Evolutionary conservation across 2,797 vertebrate species (phyloP).

Genomic region (Mastacembelus armatus): DNA sequence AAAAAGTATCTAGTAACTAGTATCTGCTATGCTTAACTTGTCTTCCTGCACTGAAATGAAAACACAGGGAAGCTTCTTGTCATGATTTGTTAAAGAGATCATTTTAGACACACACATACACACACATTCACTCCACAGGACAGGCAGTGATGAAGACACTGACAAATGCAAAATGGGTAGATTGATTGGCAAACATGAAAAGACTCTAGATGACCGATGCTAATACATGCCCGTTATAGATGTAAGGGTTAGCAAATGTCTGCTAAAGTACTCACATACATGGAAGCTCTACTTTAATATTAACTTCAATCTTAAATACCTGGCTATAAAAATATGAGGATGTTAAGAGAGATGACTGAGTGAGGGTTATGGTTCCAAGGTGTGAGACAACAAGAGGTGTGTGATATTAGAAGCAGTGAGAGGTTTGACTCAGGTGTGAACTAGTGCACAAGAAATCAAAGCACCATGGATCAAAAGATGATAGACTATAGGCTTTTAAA

Average conservation of each 20-base stretch:
- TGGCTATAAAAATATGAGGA: background rate
- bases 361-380: too few species aligned
- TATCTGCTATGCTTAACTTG: conserved; percentile 47
- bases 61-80: conserved; percentile 37
- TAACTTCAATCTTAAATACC: conserved; percentile 16
- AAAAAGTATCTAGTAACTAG: background rate
- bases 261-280: background rate
- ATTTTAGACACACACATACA: conserved; percentile 24
- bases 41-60: conserved; percentile 15
- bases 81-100: conserved; percentile 34
- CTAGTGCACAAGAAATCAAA: conserved; percentile 7
- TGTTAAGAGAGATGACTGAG: background rate
- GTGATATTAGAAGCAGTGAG: background rate
- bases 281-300: background rate
- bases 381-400: too few species aligned
- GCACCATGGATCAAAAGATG: conserved; percentile 18
- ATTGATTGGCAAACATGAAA: conserved; percentile 16
- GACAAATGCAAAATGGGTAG: background rate
- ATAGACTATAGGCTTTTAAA: conserved; percentile 20
- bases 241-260: conserved; percentile 1
- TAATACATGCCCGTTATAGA: background rate
- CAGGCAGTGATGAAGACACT: conserved; percentile 1
- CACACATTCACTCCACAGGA: conserved; percentile 10
- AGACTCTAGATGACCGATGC: background rate
- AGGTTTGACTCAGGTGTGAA: background rate